phyloP scores from a whole-genome alignment of 2,797 vertebrate species.

The Karalla daura region DNA sequence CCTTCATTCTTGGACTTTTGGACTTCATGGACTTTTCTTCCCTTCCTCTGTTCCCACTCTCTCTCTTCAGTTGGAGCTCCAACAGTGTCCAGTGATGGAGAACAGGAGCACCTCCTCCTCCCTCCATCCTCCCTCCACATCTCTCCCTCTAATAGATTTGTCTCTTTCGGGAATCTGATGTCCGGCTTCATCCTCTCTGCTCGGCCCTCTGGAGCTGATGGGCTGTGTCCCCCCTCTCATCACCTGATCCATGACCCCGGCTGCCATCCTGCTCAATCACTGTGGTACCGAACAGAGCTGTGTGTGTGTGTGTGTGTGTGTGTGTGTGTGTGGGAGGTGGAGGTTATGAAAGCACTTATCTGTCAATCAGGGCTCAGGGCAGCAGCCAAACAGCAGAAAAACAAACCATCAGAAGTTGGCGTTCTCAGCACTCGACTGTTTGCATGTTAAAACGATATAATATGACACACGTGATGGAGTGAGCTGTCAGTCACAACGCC shows the following conservation, averaged over 20 bases:
- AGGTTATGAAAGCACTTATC: slow-evolving; percentile 70
- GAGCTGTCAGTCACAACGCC: too few relatives aligned
- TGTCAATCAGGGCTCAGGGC: slow-evolving; percentile 23
- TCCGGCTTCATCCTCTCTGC: slow-evolving; percentile 31
- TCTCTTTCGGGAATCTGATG: slow-evolving; percentile 30
- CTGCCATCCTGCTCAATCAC: slow-evolving; percentile 23
- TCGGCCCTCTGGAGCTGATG: slow-evolving; percentile 35
- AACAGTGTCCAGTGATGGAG: background rate
- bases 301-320: too few relatives aligned
- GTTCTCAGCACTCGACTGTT: too few relatives aligned
- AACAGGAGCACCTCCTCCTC: background rate
- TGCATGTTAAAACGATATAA: too few relatives aligned
- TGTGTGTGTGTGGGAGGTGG: background rate
- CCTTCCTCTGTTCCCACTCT: background rate
- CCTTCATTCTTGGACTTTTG: too few relatives aligned
- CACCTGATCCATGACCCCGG: slow-evolving; percentile 36
- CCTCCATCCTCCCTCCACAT: background rate
- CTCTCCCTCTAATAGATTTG: slow-evolving; percentile 40
- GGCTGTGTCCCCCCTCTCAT: slow-evolving; percentile 38
- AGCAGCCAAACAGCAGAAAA: background rate
- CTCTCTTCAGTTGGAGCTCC: background rate
- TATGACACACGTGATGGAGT: too few relatives aligned
- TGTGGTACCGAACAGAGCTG: background rate
- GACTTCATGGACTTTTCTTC: background rate
- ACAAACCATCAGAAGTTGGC: background rate